Percentiles rank a stretch among this genome's conserved stretches.
phyloP scores from a whole-genome alignment of 2,888 invertebrate genomes.

The Odontocolon sp. region DNA sequence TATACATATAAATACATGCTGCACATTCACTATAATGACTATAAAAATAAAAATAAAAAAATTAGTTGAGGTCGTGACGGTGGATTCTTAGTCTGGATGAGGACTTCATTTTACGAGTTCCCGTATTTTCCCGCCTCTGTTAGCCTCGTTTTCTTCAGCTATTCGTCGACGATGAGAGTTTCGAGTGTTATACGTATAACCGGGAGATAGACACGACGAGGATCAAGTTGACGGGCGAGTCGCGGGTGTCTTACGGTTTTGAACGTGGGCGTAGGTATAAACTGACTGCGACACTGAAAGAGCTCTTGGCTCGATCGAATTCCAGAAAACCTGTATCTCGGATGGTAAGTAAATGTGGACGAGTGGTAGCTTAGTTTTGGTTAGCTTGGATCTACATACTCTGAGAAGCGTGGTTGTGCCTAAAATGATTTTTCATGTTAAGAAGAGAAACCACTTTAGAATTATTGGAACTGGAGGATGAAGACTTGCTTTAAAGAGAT shows the following conservation, averaged over 20 bases:
- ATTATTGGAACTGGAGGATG: neutral
- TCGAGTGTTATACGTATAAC: conserved; percentile 18
- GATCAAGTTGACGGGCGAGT: conserved; percentile 13
- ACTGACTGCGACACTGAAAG: conserved; percentile 1
- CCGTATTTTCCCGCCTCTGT: neutral
- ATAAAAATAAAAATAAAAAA: conserved; percentile 30
- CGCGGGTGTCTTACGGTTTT: conserved; percentile 42
- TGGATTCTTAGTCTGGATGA: conserved; percentile 17
- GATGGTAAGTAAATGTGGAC: neutral
- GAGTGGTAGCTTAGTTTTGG: neutral
- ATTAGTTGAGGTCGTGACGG: neutral
- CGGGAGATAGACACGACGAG: conserved; percentile 22
- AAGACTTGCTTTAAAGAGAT: neutral
- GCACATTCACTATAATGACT: neutral
- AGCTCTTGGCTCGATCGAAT: conserved; percentile 52
- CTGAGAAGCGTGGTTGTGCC: neutral
- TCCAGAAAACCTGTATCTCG: conserved; percentile 63
- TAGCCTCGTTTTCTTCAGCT: neutral
- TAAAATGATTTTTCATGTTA: conserved; percentile 17
- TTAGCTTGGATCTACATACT: neutral
- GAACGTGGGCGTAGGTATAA: conserved; percentile 51
- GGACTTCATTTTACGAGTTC: conserved; percentile 53
- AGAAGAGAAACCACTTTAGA: neutral
- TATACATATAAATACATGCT: neutral
- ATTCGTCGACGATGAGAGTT: neutral